Base-by-base conservation (phyloP, 2,888 invertebrate genomes). In the Mythimna pallens region DNA sequence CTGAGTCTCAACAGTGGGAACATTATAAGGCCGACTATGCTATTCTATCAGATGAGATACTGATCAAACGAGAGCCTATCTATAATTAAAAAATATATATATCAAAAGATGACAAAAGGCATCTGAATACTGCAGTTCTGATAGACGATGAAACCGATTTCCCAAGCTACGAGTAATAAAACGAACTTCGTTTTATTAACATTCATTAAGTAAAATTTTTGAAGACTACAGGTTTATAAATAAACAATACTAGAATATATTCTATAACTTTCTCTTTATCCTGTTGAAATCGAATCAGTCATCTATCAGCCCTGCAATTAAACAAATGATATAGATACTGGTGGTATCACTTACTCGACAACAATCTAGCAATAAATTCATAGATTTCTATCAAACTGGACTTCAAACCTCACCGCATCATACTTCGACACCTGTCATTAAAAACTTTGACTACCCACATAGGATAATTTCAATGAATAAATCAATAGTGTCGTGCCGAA, bases 401-500 rank as follows among this genome's bases (percentile, higher is more conserved):
- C 47, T 61, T 61, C 30, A 30, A 70, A 40, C 22, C 10, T 52
- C 65, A 58, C 30, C 61, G 34, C 8, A 57, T 74, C 65, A 69
- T 76, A 74, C 69, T 58, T 54, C 22, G 73, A 80, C 68, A 80
- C 72, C 86, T 85, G 85, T 79, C 84, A 85, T 85, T 85, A 84
- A 70, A 73, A 80, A 70, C 68, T 52, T 69, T 76, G 61, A 66
- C 83, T 75, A 81, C 78, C 81, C 70, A 77, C 78, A 58, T 80
- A 78, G 69, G 73, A 82, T 84, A 79, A 86, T 80, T 84, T 78
- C 83, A 85, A 89, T 88, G 87, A 84, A 87, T 87, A 89, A 90
- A 93, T 93, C 93, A 89, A 92, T 92, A 92, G 68, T 88, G 87
- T 77, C 88, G 88, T 87, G 89, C 89, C 78, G 82, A 87, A 88